Conservation (phyloP, 2,113 vertebrate genomes). For the Centropristis striata region DNA sequence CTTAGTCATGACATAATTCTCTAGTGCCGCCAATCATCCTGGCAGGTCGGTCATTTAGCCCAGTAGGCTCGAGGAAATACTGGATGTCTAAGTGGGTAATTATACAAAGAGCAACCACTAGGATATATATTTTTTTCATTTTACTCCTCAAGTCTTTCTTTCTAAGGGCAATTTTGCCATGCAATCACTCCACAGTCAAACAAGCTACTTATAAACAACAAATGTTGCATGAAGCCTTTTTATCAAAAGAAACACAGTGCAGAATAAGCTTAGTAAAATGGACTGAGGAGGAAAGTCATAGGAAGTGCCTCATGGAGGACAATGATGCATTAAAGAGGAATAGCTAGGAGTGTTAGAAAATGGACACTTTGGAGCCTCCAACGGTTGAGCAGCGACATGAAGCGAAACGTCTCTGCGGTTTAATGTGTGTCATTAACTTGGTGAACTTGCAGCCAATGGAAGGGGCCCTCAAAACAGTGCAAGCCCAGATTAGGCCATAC, state of each 20-base stretch:
- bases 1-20: slow-evolving; percentile 67
- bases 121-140: slow-evolving; percentile 8
- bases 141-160: slow-evolving; percentile 10
- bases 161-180: neutral
- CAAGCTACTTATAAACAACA: slow-evolving; percentile 13
- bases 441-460: slow-evolving; percentile 62
- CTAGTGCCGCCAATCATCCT: slow-evolving; percentile 63
- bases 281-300: neutral
- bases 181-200: slow-evolving; percentile 21
- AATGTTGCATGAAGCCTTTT: neutral
- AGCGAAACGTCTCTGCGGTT: slow-evolving; percentile 32
- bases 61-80: slow-evolving; percentile 60
- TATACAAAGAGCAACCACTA: slow-evolving; percentile 35
- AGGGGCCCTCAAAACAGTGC: slow-evolving; percentile 46
- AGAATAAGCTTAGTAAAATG: neutral
- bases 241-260: neutral
- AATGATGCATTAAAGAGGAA: slow-evolving; percentile 32
- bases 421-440: slow-evolving; percentile 71
- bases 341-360: slow-evolving; percentile 27
- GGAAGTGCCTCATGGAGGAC: neutral
- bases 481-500: slow-evolving; percentile 75
- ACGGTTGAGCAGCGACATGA: slow-evolving; percentile 38
- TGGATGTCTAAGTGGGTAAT: slow-evolving; percentile 48
- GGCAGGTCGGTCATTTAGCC: slow-evolving; percentile 74
- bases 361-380: slow-evolving; percentile 21